A percentile compares a stretch with the other conserved stretches of the same genome.
These are phyloP conservation scores for Netelia virgata DNA, from an alignment of 2,888 invertebrate genomes.

Conservation along the genomic window DNA sequence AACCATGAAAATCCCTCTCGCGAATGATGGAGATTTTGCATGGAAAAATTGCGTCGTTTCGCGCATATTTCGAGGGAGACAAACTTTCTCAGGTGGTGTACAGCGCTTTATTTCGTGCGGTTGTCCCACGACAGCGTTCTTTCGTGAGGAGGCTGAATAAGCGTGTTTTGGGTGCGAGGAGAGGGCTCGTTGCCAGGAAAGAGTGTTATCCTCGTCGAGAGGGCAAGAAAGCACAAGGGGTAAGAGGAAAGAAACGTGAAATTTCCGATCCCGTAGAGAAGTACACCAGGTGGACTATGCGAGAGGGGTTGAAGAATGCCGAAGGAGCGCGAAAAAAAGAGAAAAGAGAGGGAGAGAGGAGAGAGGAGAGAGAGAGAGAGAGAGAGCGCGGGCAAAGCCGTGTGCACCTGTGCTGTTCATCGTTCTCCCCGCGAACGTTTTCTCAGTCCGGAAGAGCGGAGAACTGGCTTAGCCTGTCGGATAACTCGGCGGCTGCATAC, in stretches of 20 bases:
- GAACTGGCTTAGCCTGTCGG: constrained; percentile 39
- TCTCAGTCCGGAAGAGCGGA: constrained; percentile 17
- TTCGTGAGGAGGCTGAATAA: constrained; percentile 31
- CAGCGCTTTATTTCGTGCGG: constrained; percentile 54
- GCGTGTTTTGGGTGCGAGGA: constrained; percentile 26
- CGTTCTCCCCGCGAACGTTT: constrained; percentile 40
- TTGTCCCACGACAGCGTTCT: neutral
- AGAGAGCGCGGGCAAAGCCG: constrained; percentile 13
- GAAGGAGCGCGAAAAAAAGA: constrained; percentile 48
- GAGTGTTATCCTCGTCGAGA: constrained; percentile 9
- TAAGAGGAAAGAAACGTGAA: constrained; percentile 6
- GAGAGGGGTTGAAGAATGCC: constrained; percentile 5
- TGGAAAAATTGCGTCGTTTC: constrained; percentile 24
- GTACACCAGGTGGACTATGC: constrained; percentile 64
- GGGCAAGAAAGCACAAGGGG: constrained; percentile 13
- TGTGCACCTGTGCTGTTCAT: constrained; percentile 63
- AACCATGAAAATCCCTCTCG: constrained; percentile 4
- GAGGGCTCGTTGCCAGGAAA: constrained; percentile 58
- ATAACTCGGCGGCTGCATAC: constrained; percentile 49
- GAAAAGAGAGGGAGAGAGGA: neutral
- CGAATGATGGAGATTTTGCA: constrained; percentile 24
- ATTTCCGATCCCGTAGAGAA: constrained; percentile 23
- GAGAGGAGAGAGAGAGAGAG: neutral
- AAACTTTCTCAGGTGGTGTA: constrained; percentile 56
- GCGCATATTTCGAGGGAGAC: constrained; percentile 4